A percentile compares a stretch with the other conserved stretches of the same genome.
These are phyloP conservation scores for Diglossa cyanea DNA, from an alignment of 2,797 vertebrate genomes.

Conservation along the genomic window DNA sequence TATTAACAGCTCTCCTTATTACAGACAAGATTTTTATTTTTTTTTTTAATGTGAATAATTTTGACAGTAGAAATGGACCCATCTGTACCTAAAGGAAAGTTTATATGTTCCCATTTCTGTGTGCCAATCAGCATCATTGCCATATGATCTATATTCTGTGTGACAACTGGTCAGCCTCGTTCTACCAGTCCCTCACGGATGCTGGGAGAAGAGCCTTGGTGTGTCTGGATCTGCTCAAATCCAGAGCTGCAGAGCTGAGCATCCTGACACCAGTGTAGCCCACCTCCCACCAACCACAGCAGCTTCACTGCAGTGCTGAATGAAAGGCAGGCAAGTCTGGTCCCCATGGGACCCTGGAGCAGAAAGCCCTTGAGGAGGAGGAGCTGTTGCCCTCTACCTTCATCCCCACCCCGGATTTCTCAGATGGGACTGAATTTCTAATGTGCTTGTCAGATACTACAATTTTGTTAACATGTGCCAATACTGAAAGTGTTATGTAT, in stretches of 20 bases:
- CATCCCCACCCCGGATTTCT: neutral
- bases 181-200: neutral
- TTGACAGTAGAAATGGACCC: neutral
- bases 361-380: neutral
- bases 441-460: neutral
- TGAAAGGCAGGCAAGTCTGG: neutral
- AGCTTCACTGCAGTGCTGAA: neutral
- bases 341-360: neutral
- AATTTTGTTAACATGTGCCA: neutral
- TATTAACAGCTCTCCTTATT: neutral
- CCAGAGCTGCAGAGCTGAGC: neutral
- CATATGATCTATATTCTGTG: fast-evolving
- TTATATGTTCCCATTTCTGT: neutral
- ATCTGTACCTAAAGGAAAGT: neutral
- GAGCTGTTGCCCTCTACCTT: neutral
- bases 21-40: neutral
- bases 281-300: neutral
- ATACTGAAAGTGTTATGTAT: neutral
- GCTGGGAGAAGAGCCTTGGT: neutral
- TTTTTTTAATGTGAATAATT: neutral
- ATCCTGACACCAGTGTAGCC: neutral
- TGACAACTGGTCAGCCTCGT: neutral
- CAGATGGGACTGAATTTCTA: neutral
- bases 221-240: neutral
- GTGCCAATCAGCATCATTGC: neutral